phyloP scores from a whole-genome alignment of 2,797 vertebrate species.

The Lagocephalus sceleratus region DNA sequence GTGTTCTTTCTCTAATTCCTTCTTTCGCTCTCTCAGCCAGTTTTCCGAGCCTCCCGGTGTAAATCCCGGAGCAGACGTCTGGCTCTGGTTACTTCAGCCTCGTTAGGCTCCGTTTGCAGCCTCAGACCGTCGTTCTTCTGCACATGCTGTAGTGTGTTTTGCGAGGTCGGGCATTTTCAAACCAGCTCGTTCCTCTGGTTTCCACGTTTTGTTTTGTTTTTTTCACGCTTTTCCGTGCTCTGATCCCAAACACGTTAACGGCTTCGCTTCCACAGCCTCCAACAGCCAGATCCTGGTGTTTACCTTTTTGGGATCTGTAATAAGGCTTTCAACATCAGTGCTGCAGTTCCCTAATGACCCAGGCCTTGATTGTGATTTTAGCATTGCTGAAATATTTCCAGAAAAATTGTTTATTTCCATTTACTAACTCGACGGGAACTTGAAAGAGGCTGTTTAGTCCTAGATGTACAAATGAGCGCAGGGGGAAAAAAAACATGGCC shows the following conservation, averaged over 20 bases:
- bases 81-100: not conserved
- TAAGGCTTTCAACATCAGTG: constrained; percentile 11
- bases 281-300: constrained; percentile 24
- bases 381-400: too few relatives aligned
- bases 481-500: too few relatives aligned
- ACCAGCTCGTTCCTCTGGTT: not conserved
- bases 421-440: too few relatives aligned
- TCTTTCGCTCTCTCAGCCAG: too few relatives aligned
- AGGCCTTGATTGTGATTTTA: too few relatives aligned
- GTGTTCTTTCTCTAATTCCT: too few relatives aligned
- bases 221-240: constrained; percentile 2
- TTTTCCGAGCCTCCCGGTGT: constrained; percentile 20
- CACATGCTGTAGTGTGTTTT: constrained; percentile 5
- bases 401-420: too few relatives aligned
- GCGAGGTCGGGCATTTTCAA: not conserved
- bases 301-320: constrained; percentile 5
- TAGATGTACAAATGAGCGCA: too few relatives aligned
- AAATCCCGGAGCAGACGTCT: constrained; percentile 30
- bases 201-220: too few relatives aligned
- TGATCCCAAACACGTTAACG: constrained; percentile 4
- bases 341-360: not conserved
- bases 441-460: too few relatives aligned
- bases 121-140: constrained; percentile 3
- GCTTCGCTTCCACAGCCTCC: constrained; percentile 17
- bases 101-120: not conserved